Conservation (phyloP, 2,888 invertebrate genomes). For the Ormyrus pomaceus region DNA sequence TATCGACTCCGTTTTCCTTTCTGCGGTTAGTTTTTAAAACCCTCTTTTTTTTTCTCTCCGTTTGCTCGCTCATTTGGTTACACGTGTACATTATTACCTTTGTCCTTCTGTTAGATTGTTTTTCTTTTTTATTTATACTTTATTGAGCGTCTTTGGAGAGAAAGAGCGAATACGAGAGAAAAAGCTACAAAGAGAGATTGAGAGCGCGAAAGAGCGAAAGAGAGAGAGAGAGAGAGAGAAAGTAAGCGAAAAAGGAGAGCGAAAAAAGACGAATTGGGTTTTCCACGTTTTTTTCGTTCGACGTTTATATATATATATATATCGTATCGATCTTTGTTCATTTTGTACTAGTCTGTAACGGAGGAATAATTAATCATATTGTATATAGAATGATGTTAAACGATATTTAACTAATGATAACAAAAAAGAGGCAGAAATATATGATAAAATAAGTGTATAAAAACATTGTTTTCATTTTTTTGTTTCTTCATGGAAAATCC, state of each 20-base stretch:
- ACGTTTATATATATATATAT: slow-evolving; percentile 58
- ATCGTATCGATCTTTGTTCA: slow-evolving; percentile 58
- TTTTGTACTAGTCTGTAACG: slow-evolving; percentile 59
- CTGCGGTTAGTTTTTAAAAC: slow-evolving; percentile 9
- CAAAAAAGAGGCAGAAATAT: slow-evolving; percentile 58
- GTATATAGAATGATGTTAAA: slow-evolving; percentile 59
- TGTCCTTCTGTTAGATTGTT: slow-evolving; percentile 31
- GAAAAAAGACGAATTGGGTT: slow-evolving; percentile 53
- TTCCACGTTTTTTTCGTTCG: slow-evolving; percentile 57
- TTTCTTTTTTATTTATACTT: slow-evolving; percentile 39
- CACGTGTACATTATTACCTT: slow-evolving; percentile 44
- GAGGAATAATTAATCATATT: slow-evolving; percentile 58
- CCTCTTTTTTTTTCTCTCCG: not conserved
- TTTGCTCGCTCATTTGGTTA: slow-evolving; percentile 40
- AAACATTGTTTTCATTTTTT: slow-evolving; percentile 53
- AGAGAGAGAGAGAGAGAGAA: slow-evolving; percentile 5
- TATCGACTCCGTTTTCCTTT: slow-evolving; percentile 30
- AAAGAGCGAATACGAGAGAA: not conserved
- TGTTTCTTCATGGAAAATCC: slow-evolving; percentile 46
- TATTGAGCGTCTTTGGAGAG: slow-evolving; percentile 30
- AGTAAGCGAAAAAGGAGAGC: slow-evolving; percentile 32
- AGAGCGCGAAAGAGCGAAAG: slow-evolving; percentile 17
- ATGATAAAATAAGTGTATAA: slow-evolving; percentile 57
- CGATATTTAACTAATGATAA: slow-evolving; percentile 59
- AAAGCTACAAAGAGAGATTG: too few species aligned